phyloP scores from a whole-genome alignment of 2,888 invertebrate species.

The Petrolisthes cinctipes region DNA sequence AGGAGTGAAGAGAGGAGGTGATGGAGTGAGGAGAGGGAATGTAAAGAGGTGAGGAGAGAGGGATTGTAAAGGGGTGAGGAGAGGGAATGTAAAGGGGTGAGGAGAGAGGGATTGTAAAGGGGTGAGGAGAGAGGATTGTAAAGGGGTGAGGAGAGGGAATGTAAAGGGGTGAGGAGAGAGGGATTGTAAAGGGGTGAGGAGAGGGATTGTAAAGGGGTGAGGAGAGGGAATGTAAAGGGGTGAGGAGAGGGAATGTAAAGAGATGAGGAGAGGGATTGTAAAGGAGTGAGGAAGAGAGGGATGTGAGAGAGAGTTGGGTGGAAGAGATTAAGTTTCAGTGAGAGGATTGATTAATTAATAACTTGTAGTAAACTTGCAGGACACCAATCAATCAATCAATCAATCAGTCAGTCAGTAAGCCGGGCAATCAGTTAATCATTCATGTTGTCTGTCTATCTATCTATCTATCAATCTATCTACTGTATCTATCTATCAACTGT shows the following conservation, averaged over 20 bases:
- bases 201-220: background rate
- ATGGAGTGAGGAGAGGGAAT: background rate
- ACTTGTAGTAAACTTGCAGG: no score
- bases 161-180: background rate
- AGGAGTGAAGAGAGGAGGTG: background rate
- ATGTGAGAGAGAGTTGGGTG: background rate
- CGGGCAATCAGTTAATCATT: no score
- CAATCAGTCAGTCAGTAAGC: no score
- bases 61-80: background rate
- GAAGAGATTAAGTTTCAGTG: background rate
- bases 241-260: background rate
- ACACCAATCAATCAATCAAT: no score
- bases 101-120: background rate
- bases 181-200: background rate
- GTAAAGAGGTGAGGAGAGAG: background rate
- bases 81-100: background rate
- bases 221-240: background rate
- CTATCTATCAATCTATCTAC: no score
- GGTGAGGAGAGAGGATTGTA: background rate
- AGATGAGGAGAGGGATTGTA: background rate
- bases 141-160: background rate
- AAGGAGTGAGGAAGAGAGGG: background rate
- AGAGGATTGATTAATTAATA: background rate
- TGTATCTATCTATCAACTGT: no score
- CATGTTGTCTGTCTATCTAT: no score